Evolutionary conservation across 2,113 vertebrate species (phyloP), one percentile per base, ranked within the genome.

Genomic region (Gasterosteus nipponicus): DNA sequence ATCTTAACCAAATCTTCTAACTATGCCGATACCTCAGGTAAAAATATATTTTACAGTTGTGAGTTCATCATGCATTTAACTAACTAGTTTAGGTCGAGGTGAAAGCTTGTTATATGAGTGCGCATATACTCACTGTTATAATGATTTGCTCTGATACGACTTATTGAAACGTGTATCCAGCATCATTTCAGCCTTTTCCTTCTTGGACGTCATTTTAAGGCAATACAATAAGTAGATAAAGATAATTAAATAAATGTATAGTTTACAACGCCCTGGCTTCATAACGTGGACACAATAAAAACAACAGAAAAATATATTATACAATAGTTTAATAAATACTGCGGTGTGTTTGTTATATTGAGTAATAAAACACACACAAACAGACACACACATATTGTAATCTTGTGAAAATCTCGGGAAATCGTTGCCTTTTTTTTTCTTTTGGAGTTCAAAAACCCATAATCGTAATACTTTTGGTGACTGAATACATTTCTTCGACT

Each of bases 51-150:
- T 44, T 22, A 49, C 46, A 44, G 9, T 26, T 39, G 64, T 33
- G 7, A 42, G 16, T 16, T 29, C 1, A 61, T 62, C 38, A 68
- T 7, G 18, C 51, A 58, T 39, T 2, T 31, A 15, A 44, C 41
- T 46, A 3, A 3, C 41, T 35, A 10, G 49, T 64, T 63, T 29
- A 47, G 16, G 29, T 19, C 10, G 19, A 15, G 10, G 46, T 38
- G 11, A 49, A 16, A 63, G 3, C 12, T 59, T 19, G 8, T 61
- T 38, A 59, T 29, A 42, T 58, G 31, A 10, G 19, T 74, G 72
- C 49, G 81, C 77, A 77, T 38, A 16, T 77, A 84, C 85, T 76
- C 75, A 78, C 63, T 79, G 77, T 71, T 79, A 83, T 80, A 78
- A 80, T 64, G 57, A 69, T 10, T 33, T 65, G 26, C 19, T 19